A percentile compares a stretch with the other conserved stretches of the same genome.
Conservation (phyloP, 1,140 invertebrate species). For the Aphaenogaster rudis region DNA sequence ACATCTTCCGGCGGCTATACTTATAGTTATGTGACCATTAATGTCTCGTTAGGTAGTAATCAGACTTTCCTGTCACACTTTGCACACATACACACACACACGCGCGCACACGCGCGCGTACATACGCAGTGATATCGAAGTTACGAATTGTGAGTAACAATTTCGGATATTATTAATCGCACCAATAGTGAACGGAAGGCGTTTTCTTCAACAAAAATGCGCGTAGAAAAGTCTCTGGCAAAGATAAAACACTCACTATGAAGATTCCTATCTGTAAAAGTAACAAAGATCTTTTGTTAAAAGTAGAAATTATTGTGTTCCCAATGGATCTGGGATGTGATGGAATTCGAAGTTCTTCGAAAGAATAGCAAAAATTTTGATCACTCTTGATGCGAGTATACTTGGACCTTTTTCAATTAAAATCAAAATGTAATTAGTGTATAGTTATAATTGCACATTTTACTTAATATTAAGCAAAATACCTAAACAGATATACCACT, state of each 20-base stretch:
- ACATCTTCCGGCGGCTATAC: conserved; percentile 40
- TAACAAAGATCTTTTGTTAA: not conserved
- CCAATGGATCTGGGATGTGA: not conserved
- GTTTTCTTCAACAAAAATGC: not conserved
- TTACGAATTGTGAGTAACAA: conserved; percentile 32
- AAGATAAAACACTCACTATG: not conserved
- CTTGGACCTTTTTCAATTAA: not conserved
- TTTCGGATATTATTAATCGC: conserved; percentile 12
- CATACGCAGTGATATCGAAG: conserved; percentile 20
- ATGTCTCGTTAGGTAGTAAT: conserved; percentile 46
- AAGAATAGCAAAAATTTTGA: not conserved
- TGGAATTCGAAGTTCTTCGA: not conserved
- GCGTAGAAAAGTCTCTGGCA: not conserved
- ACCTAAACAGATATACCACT: conserved; percentile 8
- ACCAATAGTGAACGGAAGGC: conserved; percentile 7
- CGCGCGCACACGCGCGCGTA: not conserved
- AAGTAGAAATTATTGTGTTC: not conserved
- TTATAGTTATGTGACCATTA: conserved; percentile 47
- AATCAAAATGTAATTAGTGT: not conserved
- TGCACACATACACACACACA: conserved; percentile 21
- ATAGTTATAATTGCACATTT: conserved; percentile 36
- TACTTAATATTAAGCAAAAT: conserved; percentile 20
- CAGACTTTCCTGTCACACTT: conserved; percentile 40
- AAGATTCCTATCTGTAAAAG: conserved; percentile 8
- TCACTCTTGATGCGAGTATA: conserved; percentile 23